phyloP scores from a whole-genome alignment of 2,113 vertebrate genomes.

The Riparia riparia region DNA sequence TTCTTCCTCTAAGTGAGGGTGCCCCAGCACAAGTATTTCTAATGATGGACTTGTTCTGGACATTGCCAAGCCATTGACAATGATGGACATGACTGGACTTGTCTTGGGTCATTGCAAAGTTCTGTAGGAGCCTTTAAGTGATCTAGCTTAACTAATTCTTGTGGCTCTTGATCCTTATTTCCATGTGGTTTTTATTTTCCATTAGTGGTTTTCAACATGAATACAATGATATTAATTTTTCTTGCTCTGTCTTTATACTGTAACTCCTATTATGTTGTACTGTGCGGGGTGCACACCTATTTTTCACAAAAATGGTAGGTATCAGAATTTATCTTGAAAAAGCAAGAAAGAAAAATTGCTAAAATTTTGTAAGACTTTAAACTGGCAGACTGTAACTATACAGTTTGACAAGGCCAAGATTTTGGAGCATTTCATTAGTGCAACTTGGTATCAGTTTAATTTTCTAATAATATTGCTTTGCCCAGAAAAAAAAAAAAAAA shows the following conservation, averaged over 20 bases:
- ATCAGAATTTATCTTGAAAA: background rate
- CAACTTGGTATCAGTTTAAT: background rate
- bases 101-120: background rate
- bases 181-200: too few species aligned
- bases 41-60: background rate
- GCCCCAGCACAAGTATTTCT: background rate
- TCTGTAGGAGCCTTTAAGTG: background rate
- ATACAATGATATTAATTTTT: background rate
- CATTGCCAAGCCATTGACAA: too few species aligned
- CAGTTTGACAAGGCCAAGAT: rapidly evolving
- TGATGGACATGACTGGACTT: background rate
- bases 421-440: background rate
- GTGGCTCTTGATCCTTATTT: background rate
- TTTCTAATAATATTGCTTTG: background rate
- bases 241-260: background rate
- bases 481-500: background rate
- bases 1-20: background rate
- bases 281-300: rapidly evolving
- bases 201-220: background rate
- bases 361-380: background rate
- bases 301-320: background rate
- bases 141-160: background rate
- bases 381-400: background rate
- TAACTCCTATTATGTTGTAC: background rate
- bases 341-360: background rate